Evolutionary conservation across 2,113 vertebrate species (phyloP).

Genomic region (Callaeas wilsoni): DNA sequence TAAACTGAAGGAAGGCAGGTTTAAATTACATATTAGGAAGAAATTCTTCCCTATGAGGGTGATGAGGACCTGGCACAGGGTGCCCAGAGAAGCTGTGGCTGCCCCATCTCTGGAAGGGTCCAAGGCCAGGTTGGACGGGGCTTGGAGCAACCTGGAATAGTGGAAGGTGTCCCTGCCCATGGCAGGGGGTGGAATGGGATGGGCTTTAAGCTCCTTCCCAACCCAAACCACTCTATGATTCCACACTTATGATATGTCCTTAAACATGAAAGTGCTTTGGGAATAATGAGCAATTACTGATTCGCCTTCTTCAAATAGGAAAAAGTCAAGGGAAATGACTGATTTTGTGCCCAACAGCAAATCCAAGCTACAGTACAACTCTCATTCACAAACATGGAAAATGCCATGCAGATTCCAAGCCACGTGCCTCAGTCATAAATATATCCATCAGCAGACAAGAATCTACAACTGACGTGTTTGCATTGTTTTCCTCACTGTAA

Average conservation of each 20-base stretch:
- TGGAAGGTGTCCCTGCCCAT: not conserved
- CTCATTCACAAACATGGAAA: not conserved
- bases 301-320: not conserved
- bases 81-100: not conserved
- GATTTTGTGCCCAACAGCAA: not conserved
- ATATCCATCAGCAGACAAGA: not conserved
- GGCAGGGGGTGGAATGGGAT: not conserved
- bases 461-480: not conserved
- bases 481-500: not conserved
- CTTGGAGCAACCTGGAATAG: not conserved
- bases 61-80: rapidly evolving
- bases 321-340: not conserved
- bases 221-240: not conserved
- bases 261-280: not conserved
- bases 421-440: not conserved
- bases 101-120: not conserved
- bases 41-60: not conserved
- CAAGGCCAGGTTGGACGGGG: rapidly evolving
- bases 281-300: not conserved
- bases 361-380: not conserved
- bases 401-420: not conserved
- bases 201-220: not conserved
- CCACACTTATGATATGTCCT: not conserved
- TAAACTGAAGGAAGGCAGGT: not conserved
- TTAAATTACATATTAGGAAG: not conserved